Conservation (phyloP, 2,888 invertebrate genomes). For the Piscicola geometra region DNA sequence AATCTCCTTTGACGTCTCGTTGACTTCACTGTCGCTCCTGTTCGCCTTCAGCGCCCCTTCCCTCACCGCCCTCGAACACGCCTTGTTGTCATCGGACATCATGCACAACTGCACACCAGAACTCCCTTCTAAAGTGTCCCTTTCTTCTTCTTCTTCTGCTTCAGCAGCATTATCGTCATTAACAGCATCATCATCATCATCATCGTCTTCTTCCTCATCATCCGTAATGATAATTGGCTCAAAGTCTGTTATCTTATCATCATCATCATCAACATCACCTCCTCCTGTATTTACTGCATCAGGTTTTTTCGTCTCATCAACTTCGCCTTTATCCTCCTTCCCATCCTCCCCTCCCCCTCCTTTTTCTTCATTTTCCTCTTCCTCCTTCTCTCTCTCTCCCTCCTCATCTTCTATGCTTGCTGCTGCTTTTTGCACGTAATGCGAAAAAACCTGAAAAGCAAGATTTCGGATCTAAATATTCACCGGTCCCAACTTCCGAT, state of each 20-base stretch:
- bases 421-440: background rate
- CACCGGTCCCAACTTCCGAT: no score
- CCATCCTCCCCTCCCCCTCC: background rate
- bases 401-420: slow-evolving; percentile 14
- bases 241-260: background rate
- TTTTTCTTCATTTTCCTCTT: background rate
- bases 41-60: background rate
- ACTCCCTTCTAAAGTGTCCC: background rate
- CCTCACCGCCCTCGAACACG: background rate
- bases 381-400: background rate
- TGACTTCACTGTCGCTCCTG: background rate
- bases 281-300: background rate
- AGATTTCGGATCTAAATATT: no score
- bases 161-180: slow-evolving; percentile 4
- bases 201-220: background rate
- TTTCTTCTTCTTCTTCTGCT: background rate
- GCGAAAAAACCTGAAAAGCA: background rate
- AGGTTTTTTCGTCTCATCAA: background rate
- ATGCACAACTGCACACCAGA: background rate
- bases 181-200: background rate
- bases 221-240: background rate
- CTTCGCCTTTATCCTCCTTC: background rate
- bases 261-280: background rate
- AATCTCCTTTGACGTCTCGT: background rate
- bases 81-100: background rate